Base-by-base conservation (phyloP, 35 echinoderm and acorn worm species). In the Lytechinus variegatus region DNA sequence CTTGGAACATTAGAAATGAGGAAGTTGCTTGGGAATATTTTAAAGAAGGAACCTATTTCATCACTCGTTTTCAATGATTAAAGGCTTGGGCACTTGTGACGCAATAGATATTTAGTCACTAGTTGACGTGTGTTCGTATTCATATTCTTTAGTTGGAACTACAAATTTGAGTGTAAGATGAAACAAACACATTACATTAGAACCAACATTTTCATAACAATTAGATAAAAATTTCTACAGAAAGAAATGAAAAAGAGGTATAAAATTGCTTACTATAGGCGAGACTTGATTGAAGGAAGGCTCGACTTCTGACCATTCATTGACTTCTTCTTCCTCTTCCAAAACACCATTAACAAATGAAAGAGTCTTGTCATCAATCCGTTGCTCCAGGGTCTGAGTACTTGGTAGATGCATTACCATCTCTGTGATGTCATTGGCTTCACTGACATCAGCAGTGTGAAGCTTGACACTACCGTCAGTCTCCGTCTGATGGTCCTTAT, bases 381-480 rank as follows among this genome's bases (percentile, higher is more conserved):
- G 87, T 27, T 97, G 97, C 53, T 96, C 97, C 6, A 99, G 96
- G 29, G 97, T 92, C 61, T 96, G 98, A 27, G 95, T 97, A 53
- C 97, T 99, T 11, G 96, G 96, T 33, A 99, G 97, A 86, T 99
- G 97, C 28, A 96, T 89, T 52, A 97, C 97, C 1, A 97, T 99
- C 92, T 99, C 98, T 8, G 97, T 95, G 27, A 98, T 54, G 33
- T 98, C 95, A 10, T 97, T 95, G 1, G 97, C 96, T 53, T 99
- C 98, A 24, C 95, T 98, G 11, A 99, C 93, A 44, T 94, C 94
- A 19, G 98, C 98, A 29, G 88, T 97, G 44, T 98, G 96, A 4
- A 99, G 89, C 19, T 89, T 96, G 0, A 87, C 95, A 27, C 55
- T 95, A 29, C 72, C 27, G 29, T 96, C 96, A 9, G 56, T 56